Base-by-base conservation (phyloP, 2,888 invertebrate genomes). In the Drosophila limbata region DNA sequence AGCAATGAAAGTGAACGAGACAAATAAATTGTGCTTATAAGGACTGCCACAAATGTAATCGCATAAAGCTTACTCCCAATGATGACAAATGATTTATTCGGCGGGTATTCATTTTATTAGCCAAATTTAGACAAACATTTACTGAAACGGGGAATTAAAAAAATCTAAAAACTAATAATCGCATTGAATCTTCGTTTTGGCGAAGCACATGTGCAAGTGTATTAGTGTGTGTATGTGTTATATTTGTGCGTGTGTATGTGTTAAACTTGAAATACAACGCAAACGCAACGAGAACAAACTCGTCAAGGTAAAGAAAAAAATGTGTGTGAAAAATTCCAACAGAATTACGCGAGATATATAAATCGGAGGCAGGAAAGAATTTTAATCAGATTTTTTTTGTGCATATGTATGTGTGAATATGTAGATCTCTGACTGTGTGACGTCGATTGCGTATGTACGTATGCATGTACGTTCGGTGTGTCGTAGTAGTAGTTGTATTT, bases 231-330 rank as follows among this genome's bases (percentile, higher is more conserved):
- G 37, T 64, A 48, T 45, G 45, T 45, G 42, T 63, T 17, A 15
- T 33, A 25, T 35, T 50, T 64, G 40, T 62, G 48, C 64, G 65
- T 64, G 66, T 67, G 56, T 81, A 59, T 81, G 71, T 75, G 72
- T 56, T 85, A 83, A 85, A 82, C 82, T 82, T 85, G 83, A 82
- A 82, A 85, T 69, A 63, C 77, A 84, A 79, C 77, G 82, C 76
- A 77, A 75, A 67, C 79, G 69, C 80, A 76, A 66, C 81, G 76
- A 78, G 75, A 82, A 81, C 66, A 66, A 68, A 78, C 80, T 78
- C 55, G 82, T 77, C 85, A 84, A 87, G 85, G 83, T 84, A 85
- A 84, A 80, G 63, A 81, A 74, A 66, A 77, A 66, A 70, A 67
- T 60, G 69, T 79, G 74, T 78, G 76, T 82, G 82, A 79, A 84